These are phyloP conservation scores for Pangasius larnaudii DNA, from an alignment of 2,797 vertebrate genomes.

Conservation along the genomic window DNA sequence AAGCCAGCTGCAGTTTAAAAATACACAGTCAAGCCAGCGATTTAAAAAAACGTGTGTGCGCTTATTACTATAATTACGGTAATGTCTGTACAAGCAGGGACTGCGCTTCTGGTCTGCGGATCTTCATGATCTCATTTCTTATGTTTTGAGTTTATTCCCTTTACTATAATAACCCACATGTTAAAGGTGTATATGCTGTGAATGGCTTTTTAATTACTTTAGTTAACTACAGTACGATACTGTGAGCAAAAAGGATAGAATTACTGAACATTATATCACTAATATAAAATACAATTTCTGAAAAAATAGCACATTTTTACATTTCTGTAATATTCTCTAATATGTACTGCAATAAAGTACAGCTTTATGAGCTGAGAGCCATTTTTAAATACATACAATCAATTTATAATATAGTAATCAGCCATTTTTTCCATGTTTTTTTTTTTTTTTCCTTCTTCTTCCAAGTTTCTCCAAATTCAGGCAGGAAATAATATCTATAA, in stretches of 20 bases:
- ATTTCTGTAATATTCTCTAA: background rate
- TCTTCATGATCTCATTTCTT: too few species aligned
- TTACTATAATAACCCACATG: too few species aligned
- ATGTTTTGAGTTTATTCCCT: too few species aligned
- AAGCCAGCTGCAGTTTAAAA: too few species aligned
- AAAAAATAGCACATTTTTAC: background rate
- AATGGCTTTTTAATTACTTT: background rate
- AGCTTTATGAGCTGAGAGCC: background rate
- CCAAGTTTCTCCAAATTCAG: background rate
- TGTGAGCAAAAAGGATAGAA: background rate
- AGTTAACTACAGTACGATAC: background rate
- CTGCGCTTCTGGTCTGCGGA: too few species aligned
- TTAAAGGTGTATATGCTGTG: too few species aligned
- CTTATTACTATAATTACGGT: too few species aligned
- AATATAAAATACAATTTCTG: background rate
- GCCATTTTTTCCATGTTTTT: background rate
- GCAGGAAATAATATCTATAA: background rate
- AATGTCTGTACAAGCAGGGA: too few species aligned
- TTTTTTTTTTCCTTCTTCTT: background rate
- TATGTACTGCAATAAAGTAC: background rate
- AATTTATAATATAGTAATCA: background rate
- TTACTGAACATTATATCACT: background rate
- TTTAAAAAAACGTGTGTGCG: too few species aligned
- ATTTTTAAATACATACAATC: background rate
- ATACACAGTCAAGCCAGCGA: too few species aligned